These are phyloP conservation scores for Nephrotoma appendiculata DNA, from an alignment of 2,888 invertebrate species.

Conservation along the genomic window DNA sequence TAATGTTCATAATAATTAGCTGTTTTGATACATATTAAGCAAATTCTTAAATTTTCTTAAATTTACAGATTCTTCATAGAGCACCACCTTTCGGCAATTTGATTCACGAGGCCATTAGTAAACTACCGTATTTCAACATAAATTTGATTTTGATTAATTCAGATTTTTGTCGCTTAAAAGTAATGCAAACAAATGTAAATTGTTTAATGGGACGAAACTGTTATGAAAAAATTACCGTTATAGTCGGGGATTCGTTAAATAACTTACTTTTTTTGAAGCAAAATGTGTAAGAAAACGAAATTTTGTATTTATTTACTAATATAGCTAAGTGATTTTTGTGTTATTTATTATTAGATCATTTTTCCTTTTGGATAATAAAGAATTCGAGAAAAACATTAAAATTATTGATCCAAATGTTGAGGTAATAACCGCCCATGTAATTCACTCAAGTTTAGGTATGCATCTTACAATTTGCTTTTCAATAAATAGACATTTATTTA, in stretches of 20 bases:
- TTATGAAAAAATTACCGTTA: conserved; percentile 22
- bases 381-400: conserved; percentile 32
- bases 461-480: conserved; percentile 24
- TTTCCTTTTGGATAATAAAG: conserved; percentile 30
- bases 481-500: not conserved
- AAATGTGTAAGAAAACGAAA: conserved; percentile 36
- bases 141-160: conserved; percentile 27
- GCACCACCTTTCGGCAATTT: conserved; percentile 58
- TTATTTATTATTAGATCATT: not conserved
- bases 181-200: conserved; percentile 33
- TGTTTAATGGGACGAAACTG: conserved; percentile 13
- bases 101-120: conserved; percentile 42
- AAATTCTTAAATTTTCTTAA: not conserved
- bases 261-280: conserved; percentile 39
- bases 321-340: not conserved
- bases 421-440: conserved; percentile 38
- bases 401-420: conserved; percentile 32
- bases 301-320: not conserved
- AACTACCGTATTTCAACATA: conserved; percentile 48
- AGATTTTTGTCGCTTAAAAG: conserved; percentile 25
- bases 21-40: too few species aligned
- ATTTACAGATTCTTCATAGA: conserved; percentile 49
- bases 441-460: conserved; percentile 35
- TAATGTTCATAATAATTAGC: conserved; percentile 18
- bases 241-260: conserved; percentile 52